These are phyloP conservation scores for Aurelia coerulea DNA, from an alignment of 30 jellyfish, hydroid and myxozoan genomes.

Conservation along the genomic window DNA sequence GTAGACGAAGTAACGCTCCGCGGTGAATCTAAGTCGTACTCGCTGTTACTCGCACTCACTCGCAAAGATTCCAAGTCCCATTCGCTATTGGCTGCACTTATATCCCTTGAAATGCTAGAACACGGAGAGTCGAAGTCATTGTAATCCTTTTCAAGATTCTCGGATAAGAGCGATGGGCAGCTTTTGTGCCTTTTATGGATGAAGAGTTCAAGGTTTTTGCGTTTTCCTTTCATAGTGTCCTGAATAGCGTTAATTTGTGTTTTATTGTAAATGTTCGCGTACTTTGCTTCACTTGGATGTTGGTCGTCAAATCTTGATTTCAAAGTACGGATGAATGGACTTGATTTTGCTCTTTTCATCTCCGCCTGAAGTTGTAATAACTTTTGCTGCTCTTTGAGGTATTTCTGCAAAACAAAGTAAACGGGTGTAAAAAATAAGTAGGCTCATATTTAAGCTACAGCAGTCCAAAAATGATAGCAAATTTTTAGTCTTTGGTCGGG, in stretches of 20 bases:
- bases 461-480: too few relatives aligned
- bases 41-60: conserved; percentile 44
- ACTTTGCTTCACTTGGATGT: not conserved
- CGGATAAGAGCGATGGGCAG: conserved; percentile 48
- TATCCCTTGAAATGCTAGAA: conserved; percentile 3
- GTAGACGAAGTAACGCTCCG: conserved; percentile 35
- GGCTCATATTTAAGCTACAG: too few relatives aligned
- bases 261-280: not conserved
- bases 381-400: conserved; percentile 12
- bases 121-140: conserved; percentile 8
- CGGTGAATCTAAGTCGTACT: conserved; percentile 48
- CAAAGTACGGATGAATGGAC: conserved; percentile 12
- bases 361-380: not conserved
- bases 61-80: conserved; percentile 32
- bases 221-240: not conserved
- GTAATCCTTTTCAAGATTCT: not conserved
- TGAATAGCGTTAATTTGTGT: not conserved
- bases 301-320: not conserved
- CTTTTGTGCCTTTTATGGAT: conserved; percentile 43
- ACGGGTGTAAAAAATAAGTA: too few relatives aligned
- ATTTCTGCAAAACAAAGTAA: not conserved
- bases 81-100: conserved; percentile 46
- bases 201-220: not conserved
- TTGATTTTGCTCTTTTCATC: conserved; percentile 44
- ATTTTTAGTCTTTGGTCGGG: too few relatives aligned